phyloP scores from a whole-genome alignment of 2,113 vertebrate species.

The Promerops cafer region DNA sequence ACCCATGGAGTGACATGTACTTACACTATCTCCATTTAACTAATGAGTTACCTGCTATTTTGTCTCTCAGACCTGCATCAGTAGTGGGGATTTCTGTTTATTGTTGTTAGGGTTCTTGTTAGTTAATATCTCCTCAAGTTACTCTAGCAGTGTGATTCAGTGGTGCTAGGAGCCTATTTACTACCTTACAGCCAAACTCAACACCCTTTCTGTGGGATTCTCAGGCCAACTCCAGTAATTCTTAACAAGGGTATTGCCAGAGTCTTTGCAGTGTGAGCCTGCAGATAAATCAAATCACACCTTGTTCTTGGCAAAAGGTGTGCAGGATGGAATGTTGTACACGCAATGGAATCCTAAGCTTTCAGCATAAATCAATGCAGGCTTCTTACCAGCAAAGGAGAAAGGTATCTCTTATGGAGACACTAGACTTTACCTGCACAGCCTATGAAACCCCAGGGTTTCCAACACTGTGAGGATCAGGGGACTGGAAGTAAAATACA shows the following conservation, averaged over 20 bases:
- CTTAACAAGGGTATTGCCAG: background rate
- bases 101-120: background rate
- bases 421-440: background rate
- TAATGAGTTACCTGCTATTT: background rate
- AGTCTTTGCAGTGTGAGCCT: background rate
- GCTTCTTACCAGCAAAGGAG: background rate
- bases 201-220: background rate
- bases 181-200: background rate
- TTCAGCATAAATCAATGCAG: background rate
- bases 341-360: background rate
- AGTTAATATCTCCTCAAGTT: background rate
- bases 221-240: background rate
- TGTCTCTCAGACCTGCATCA: background rate
- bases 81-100: background rate
- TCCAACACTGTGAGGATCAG: background rate
- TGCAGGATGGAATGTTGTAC: background rate
- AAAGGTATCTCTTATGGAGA: background rate
- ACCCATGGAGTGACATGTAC: background rate
- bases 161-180: background rate
- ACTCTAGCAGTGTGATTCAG: background rate
- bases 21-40: background rate
- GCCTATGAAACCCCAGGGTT: background rate
- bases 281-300: background rate
- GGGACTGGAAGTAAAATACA: background rate
- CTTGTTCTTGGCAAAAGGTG: background rate